Evolutionary conservation across 2,888 invertebrate species (phyloP).

Genomic region (Chesias legatella): DNA sequence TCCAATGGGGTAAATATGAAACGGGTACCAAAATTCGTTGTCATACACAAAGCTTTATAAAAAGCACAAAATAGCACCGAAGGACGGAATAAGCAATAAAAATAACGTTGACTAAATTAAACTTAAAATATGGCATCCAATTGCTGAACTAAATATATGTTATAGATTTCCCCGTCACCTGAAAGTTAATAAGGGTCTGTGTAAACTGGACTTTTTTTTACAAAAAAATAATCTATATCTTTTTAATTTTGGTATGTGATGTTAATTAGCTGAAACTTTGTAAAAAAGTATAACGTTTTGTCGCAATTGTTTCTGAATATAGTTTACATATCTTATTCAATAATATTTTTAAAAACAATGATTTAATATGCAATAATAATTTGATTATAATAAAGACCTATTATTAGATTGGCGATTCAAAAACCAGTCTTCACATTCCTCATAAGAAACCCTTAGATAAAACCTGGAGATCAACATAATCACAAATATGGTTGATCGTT

Average conservation of each 20-base stretch:
- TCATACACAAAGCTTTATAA: constrained; percentile 44
- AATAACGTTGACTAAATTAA: constrained; percentile 29
- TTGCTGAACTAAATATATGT: constrained; percentile 27
- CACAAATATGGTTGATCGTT: constrained; percentile 19
- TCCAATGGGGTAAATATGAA: constrained; percentile 76
- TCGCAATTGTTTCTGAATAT: too few relatives aligned
- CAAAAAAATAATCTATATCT: too few relatives aligned
- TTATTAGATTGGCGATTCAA: background rate
- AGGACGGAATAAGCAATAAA: constrained; percentile 60
- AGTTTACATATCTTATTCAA: too few relatives aligned
- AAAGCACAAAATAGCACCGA: constrained; percentile 62
- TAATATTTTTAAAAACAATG: too few relatives aligned
- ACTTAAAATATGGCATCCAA: constrained; percentile 72
- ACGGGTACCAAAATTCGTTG: constrained; percentile 71
- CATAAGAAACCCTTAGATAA: constrained; percentile 6
- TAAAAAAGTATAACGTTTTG: too few relatives aligned
- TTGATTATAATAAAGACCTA: too few relatives aligned
- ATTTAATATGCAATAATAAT: too few relatives aligned
- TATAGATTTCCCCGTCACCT: constrained; percentile 57
- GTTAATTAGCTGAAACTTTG: too few relatives aligned
- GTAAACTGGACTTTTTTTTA: constrained; percentile 1
- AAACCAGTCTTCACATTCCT: constrained; percentile 5
- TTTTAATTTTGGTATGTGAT: too few relatives aligned
- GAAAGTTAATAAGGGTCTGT: background rate
- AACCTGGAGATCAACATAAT: constrained; percentile 19